Conservation (phyloP, 2,113 vertebrate genomes). For the Gasterosteus aculeatus region DNA sequence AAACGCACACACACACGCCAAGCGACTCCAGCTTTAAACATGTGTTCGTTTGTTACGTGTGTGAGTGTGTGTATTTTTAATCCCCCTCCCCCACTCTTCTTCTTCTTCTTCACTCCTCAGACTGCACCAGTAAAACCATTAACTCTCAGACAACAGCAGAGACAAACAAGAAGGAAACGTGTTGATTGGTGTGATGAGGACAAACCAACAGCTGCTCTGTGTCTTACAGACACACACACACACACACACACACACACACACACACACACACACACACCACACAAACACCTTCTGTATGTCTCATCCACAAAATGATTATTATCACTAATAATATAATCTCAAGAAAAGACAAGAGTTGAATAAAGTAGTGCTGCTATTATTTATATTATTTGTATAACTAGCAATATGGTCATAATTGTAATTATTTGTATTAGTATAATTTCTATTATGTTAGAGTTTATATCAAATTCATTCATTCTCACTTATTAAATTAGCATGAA, state of each 20-base stretch:
- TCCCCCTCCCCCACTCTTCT: not conserved
- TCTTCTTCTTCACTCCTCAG: conserved; percentile 44
- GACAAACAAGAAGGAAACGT: conserved; percentile 56
- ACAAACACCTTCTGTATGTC: not conserved
- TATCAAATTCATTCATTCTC: too few relatives aligned
- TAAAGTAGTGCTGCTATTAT: too few relatives aligned
- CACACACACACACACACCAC: too few relatives aligned
- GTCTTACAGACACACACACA: conserved; percentile 15
- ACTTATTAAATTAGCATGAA: too few relatives aligned
- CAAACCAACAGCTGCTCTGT: conserved; percentile 57
- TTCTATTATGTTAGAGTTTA: too few relatives aligned
- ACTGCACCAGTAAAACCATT: conserved; percentile 65
- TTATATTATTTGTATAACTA: too few relatives aligned
- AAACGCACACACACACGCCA: not conserved
- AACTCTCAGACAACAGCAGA: conserved; percentile 50
- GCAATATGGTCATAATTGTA: too few relatives aligned
- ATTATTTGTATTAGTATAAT: too few relatives aligned
- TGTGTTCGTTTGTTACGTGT: not conserved
- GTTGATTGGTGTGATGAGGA: conserved; percentile 73
- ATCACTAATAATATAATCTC: too few relatives aligned
- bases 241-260: not conserved
- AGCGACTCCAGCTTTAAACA: not conserved
- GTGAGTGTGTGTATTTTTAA: conserved; percentile 24
- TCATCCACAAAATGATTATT: not conserved
- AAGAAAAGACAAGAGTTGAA: too few relatives aligned